Evolutionary conservation across 1,140 invertebrate species (phyloP), one percentile per base, ranked within the genome.

Genomic region (Holotrichia oblita): DNA sequence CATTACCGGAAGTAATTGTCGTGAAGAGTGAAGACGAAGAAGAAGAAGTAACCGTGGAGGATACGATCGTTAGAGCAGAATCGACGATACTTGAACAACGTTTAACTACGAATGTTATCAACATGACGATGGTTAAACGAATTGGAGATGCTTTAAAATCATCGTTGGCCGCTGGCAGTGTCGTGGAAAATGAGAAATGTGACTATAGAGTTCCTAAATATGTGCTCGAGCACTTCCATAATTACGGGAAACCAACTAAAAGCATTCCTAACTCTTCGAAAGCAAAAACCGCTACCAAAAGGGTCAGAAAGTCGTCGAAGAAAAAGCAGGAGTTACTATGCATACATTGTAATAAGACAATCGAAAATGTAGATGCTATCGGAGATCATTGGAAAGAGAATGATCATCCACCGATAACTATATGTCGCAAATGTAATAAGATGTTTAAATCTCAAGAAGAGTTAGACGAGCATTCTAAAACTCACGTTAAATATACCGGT

Each of bases 331-430:
- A 69, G n/a, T 22, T 69, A 8, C 1, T 69, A n/a, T 69, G 61
- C 61, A 27, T 69, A 69, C 61, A 69, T 20, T 69, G 61, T 14
- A 69, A 69, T 10, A 27, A 69, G 22, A 69, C 27, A 0, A 69
- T 69, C 0, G 22, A 69, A 8, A 69, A 20, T 27, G 9, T 69
- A 6, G 22, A 69, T 20, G 20, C 20, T 0, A 10, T 69, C 4
- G 0, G 2, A 10, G 61, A 69, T 2, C 61, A 69, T 14, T 69
- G 61, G 0, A 69, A 69, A 14, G 20, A n/a, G 20, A 20, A 69
- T 7, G 22, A 69, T 22, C 61, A 69, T 6, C n/a, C 6, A n/a
- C 61, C 61, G n/a, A 24, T 69, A 3, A 27, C 24, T 9, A 24
- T 24, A 2, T 69, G 61, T 10, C 10, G 7, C 3, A 14, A 24